Conservation (phyloP, 2,113 vertebrate genomes). For the Cervus canadensis region DNA sequence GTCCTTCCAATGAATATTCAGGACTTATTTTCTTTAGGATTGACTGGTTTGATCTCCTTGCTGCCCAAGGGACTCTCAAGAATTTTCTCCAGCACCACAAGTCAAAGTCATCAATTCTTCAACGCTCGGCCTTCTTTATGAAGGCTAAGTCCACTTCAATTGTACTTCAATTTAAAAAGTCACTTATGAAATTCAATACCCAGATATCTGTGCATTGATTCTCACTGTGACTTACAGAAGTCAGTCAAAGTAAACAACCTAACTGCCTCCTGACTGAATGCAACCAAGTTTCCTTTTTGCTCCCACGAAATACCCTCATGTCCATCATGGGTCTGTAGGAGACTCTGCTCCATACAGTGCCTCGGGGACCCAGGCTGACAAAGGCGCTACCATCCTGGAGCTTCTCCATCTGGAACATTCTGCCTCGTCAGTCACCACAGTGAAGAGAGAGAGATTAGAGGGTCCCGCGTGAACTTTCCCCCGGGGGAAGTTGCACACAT, state of each 20-base stretch:
- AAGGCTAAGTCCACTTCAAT: not conserved
- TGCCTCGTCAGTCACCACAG: not conserved
- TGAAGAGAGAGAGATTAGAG: not conserved
- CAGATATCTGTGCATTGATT: not conserved
- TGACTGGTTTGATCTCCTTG: not conserved
- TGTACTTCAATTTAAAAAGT: not conserved
- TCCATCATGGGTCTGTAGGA: not conserved
- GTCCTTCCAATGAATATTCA: not conserved
- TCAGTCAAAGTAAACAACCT: not conserved
- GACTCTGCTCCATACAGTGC: not conserved
- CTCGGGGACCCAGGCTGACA: not conserved
- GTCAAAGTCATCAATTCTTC: not conserved
- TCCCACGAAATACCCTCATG: accelerated
- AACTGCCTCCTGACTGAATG: not conserved
- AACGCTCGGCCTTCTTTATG: not conserved
- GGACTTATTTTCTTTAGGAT: not conserved
- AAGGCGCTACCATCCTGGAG: accelerated
- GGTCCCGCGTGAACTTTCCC: accelerated
- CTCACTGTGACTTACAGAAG: not conserved
- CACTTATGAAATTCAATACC: not conserved
- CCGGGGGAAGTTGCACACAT: accelerated
- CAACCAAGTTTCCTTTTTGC: not conserved
- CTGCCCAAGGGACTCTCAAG: not conserved
- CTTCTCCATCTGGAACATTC: not conserved
- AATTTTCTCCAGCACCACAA: not conserved